These are phyloP conservation scores for Sus scrofa DNA, from an alignment of 2,113 vertebrate species.

Conservation along the genomic window DNA sequence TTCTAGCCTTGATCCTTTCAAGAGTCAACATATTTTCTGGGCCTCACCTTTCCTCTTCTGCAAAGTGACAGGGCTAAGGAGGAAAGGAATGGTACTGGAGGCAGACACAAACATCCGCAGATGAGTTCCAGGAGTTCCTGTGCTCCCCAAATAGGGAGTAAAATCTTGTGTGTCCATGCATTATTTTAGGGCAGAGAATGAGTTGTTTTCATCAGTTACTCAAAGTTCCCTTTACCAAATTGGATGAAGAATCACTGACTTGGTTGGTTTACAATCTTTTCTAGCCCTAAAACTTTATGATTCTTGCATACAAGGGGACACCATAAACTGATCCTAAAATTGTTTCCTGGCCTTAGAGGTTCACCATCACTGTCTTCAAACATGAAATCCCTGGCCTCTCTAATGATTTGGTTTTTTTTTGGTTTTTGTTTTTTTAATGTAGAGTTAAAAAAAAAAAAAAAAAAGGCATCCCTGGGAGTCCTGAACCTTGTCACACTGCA, in stretches of 20 bases:
- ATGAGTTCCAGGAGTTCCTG: neutral
- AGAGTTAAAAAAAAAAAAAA: neutral
- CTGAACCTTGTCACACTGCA: neutral
- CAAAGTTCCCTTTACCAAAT: slow-evolving; percentile 22
- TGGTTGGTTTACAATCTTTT: slow-evolving; percentile 4
- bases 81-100: neutral
- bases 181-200: neutral
- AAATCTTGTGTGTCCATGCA: neutral
- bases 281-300: slow-evolving; percentile 38
- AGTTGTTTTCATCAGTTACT: slow-evolving; percentile 27
- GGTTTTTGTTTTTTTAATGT: neutral
- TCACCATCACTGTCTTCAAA: slow-evolving; percentile 33
- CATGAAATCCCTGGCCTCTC: neutral
- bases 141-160: neutral
- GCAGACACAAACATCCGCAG: neutral
- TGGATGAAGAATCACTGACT: neutral
- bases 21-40: neutral
- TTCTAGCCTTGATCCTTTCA: neutral
- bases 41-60: neutral
- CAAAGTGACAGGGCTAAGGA: neutral
- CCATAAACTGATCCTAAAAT: slow-evolving; percentile 31
- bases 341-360: neutral
- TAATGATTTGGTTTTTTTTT: too few relatives aligned
- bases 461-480: neutral
- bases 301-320: neutral